phyloP scores from a whole-genome alignment of 2,113 vertebrate genomes.

The Sakesphorus luctuosus region DNA sequence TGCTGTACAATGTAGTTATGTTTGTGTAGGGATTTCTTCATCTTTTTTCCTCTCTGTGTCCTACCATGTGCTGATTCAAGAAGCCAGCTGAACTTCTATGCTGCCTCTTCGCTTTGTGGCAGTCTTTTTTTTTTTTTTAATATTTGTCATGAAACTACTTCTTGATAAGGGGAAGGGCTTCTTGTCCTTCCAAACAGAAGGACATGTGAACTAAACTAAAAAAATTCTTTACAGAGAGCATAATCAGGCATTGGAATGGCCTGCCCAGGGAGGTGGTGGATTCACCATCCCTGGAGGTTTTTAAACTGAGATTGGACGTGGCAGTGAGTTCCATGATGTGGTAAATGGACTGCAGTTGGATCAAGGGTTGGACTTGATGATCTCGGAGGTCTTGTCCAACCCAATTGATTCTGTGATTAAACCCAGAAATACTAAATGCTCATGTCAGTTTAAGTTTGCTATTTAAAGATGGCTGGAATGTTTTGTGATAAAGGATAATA shows the following conservation, averaged over 20 bases:
- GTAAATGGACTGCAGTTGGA: too few species aligned
- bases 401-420: too few species aligned
- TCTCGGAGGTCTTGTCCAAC: too few species aligned
- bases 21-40: background rate
- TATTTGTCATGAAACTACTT: background rate
- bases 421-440: background rate
- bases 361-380: too few species aligned
- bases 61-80: background rate
- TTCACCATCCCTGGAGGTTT: too few species aligned
- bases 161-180: background rate
- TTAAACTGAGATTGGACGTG: too few species aligned
- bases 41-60: background rate
- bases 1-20: background rate
- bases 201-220: background rate
- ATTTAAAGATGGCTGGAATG: background rate
- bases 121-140: background rate
- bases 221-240: too few species aligned
- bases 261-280: too few species aligned
- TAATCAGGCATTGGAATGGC: too few species aligned
- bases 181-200: background rate
- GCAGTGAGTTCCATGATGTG: too few species aligned
- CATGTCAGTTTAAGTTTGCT: background rate
- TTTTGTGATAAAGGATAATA: background rate
- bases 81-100: background rate
- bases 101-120: background rate